These are phyloP conservation scores for Acrocephalus arundinaceus DNA, from an alignment of 2,113 vertebrate species.

Conservation along the genomic window DNA sequence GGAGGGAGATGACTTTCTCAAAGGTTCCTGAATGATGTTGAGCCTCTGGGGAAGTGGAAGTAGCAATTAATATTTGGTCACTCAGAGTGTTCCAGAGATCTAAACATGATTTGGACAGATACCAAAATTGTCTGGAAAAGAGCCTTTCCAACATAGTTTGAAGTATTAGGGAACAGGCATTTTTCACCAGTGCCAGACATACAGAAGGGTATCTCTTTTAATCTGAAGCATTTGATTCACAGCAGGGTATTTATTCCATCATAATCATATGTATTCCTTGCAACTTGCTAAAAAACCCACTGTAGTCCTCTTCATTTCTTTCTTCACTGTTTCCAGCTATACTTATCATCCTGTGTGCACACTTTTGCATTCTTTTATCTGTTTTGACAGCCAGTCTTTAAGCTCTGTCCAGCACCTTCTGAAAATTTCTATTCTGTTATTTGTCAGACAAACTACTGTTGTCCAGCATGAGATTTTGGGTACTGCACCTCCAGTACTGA, in stretches of 20 bases:
- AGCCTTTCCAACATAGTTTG: not conserved
- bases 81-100: not conserved
- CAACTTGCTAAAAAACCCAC: too few species aligned
- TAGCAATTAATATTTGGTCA: not conserved
- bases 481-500: not conserved
- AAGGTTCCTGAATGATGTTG: not conserved
- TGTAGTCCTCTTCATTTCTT: not conserved
- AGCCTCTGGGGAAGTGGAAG: not conserved
- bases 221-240: not conserved
- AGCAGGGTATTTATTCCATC: not conserved
- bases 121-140: fast-evolving
- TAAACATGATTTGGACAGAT: not conserved
- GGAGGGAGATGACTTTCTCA: not conserved
- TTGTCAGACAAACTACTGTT: not conserved
- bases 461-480: not conserved
- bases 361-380: not conserved
- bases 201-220: not conserved
- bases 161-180: not conserved
- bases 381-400: not conserved
- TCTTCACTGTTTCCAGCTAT: not conserved
- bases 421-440: not conserved
- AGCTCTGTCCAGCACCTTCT: not conserved
- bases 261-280: not conserved
- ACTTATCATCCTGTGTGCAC: not conserved
- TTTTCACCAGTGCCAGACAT: not conserved